Conservation (phyloP, 2,797 vertebrate genomes). For the Ambastaia sidthimunki region DNA sequence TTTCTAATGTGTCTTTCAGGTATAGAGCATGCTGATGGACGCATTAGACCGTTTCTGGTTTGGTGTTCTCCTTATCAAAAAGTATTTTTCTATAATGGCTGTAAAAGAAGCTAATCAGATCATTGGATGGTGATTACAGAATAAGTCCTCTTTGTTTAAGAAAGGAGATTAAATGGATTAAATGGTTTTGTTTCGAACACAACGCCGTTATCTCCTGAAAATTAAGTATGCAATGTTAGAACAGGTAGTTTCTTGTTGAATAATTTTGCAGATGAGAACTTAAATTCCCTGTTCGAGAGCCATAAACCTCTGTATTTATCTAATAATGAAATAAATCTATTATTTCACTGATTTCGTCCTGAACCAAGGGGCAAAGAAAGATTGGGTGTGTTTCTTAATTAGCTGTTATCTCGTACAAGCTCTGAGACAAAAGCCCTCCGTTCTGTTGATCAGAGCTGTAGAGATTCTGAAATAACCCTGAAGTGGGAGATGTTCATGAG, state of each 20-base stretch:
- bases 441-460: conserved; percentile 55
- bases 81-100: background rate
- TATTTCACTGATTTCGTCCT: background rate
- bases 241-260: conserved; percentile 2
- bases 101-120: background rate
- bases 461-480: conserved; percentile 25
- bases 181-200: background rate
- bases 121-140: background rate
- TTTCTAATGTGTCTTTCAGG: too few species aligned
- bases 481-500: conserved; percentile 12
- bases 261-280: background rate
- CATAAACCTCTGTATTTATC: conserved; percentile 7
- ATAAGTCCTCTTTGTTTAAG: background rate
- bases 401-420: conserved; percentile 67
- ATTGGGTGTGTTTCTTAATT: conserved; percentile 64
- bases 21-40: too few species aligned
- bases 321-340: conserved; percentile 14
- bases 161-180: background rate
- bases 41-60: background rate
- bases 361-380: conserved; percentile 48
- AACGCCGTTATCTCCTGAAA: conserved; percentile 21
- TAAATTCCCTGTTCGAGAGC: conserved; percentile 5
- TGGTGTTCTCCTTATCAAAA: background rate
- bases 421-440: conserved; percentile 58
- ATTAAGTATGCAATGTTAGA: conserved; percentile 7